These are phyloP conservation scores for Labeo rohita DNA, from an alignment of 2,113 vertebrate genomes.

Conservation along the genomic window DNA sequence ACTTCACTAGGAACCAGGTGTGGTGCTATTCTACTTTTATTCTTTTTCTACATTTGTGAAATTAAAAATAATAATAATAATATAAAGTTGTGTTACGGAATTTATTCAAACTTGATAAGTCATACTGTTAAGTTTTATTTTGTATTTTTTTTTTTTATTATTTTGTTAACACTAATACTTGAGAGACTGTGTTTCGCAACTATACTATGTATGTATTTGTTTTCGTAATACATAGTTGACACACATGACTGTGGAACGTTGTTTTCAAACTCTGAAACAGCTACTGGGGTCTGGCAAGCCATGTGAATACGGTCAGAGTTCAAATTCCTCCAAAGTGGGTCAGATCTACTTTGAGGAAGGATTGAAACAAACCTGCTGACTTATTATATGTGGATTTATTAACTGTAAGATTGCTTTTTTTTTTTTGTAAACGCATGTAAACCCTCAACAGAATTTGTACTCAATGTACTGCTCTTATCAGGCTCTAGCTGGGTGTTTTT, in stretches of 20 bases:
- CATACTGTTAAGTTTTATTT: neutral
- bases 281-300: conserved; percentile 33
- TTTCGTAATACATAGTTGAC: neutral
- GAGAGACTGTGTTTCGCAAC: neutral
- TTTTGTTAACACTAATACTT: neutral
- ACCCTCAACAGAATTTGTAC: neutral
- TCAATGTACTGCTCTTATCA: neutral
- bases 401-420: neutral
- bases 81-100: too few species aligned
- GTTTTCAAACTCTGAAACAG: neutral
- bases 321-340: conserved; percentile 69
- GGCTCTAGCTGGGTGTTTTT: neutral
- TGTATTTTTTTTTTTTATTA: neutral
- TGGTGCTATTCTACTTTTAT: conserved; percentile 42
- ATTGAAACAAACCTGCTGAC: neutral
- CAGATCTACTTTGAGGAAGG: conserved; percentile 31
- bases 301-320: conserved; percentile 66
- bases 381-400: neutral
- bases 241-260: neutral
- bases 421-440: neutral
- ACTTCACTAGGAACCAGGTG: conserved; percentile 84
- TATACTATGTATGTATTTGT: neutral
- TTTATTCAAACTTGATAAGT: neutral
- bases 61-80: too few species aligned
- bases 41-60: neutral